A percentile compares a stretch with the other conserved stretches of the same genome.
These are phyloP conservation scores for Rhizomys pruinosus DNA, from an alignment of 2,113 vertebrate species.

Conservation along the genomic window DNA sequence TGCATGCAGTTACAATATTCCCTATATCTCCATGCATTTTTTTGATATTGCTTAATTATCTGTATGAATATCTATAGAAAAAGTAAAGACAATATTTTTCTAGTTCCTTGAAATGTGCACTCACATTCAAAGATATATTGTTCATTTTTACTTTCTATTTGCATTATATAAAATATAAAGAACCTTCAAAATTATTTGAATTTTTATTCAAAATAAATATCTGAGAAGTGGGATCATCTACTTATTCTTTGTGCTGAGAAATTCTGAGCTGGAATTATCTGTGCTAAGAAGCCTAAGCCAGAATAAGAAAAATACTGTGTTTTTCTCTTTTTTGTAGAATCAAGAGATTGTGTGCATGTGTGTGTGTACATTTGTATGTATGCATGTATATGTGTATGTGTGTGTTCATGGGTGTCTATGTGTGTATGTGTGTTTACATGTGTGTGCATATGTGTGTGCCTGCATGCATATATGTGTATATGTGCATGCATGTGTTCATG, in stretches of 20 bases:
- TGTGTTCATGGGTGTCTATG: no score
- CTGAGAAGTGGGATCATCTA: not conserved
- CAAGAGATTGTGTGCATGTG: not conserved
- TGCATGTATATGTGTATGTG: not conserved
- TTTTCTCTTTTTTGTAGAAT: not conserved
- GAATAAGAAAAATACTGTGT: not conserved
- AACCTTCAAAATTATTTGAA: not conserved
- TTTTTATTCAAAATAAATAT: not conserved
- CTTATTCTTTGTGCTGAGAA: not conserved
- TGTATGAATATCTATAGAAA: not conserved
- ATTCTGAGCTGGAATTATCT: not conserved
- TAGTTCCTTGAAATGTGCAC: not conserved
- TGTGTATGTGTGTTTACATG: not conserved
- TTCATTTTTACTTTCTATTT: not conserved
- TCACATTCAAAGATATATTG: not conserved
- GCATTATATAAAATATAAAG: not conserved
- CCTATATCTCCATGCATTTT: not conserved
- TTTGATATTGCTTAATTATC: not conserved
- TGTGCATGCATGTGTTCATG: no score
- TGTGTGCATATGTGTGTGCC: not conserved
- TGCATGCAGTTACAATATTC: not conserved
- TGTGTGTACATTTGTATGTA: not conserved
- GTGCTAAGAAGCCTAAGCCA: not conserved
- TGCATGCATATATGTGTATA: no score
- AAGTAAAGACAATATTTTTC: not conserved